Percentiles rank a stretch among this genome's conserved stretches.
These are phyloP conservation scores for Mythimna vitellina DNA, from an alignment of 2,888 invertebrate species.

Conservation along the genomic window DNA sequence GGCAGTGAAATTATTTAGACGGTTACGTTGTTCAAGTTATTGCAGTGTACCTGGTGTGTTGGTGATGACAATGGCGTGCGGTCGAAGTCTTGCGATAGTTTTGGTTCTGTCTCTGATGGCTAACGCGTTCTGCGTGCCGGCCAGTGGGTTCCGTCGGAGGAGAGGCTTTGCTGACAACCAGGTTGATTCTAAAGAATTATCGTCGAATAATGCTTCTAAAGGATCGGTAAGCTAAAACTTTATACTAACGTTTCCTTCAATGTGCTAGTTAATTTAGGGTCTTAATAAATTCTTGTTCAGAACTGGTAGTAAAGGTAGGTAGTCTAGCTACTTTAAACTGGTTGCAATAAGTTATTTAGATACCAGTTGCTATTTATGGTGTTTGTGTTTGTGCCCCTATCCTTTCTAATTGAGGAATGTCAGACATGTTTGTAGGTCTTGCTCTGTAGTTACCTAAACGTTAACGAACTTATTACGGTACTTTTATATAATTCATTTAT, in stretches of 20 bases:
- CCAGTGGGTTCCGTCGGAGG: constrained; percentile 51
- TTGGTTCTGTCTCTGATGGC: constrained; percentile 74
- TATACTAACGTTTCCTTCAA: not conserved
- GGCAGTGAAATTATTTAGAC: constrained; percentile 25
- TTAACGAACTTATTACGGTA: not conserved
- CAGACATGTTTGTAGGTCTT: not conserved
- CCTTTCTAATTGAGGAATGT: constrained; percentile 1
- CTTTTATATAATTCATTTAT: not conserved
- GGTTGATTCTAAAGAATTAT: constrained; percentile 22
- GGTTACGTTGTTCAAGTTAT: constrained; percentile 51
- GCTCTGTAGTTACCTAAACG: not conserved
- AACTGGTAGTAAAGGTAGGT: not conserved
- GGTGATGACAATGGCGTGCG: constrained; percentile 74
- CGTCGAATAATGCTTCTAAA: constrained; percentile 15
- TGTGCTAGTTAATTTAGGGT: too few species aligned
- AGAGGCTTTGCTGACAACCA: constrained; percentile 54
- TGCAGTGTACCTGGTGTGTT: constrained; percentile 54
- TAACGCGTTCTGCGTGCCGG: constrained; percentile 76
- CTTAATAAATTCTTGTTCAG: not conserved
- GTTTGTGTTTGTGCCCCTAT: not conserved
- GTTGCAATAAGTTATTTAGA: constrained; percentile 12
- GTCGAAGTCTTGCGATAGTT: constrained; percentile 65
- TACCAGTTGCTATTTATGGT: constrained; percentile 1
- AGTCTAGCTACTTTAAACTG: not conserved
- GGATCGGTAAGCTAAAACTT: constrained; percentile 23